A percentile compares a stretch with the other conserved stretches of the same genome.
phyloP scores from a whole-genome alignment of 2,113 vertebrate species.

The Malurus melanocephalus region DNA sequence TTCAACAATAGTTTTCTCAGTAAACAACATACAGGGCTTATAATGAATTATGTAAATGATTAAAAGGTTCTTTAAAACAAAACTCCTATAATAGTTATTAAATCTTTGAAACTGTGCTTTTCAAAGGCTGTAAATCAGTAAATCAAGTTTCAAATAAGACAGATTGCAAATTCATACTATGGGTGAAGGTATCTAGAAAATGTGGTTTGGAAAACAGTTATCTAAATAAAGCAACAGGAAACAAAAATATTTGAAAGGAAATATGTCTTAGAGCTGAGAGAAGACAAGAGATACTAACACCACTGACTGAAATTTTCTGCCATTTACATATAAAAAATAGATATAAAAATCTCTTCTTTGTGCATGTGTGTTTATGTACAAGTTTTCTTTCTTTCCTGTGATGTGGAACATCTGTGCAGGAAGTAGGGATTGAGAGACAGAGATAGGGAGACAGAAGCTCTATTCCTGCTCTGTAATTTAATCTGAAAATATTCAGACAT shows the following conservation, averaged over 20 bases:
- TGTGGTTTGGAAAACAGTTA: neutral
- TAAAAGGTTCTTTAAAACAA: neutral
- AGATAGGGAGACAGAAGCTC: neutral
- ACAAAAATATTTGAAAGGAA: neutral
- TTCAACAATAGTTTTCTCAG: neutral
- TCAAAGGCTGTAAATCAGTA: neutral
- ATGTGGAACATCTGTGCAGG: neutral
- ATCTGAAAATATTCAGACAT: neutral
- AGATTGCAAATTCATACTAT: neutral
- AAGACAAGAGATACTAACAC: neutral
- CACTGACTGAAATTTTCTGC: neutral
- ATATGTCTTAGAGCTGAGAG: neutral
- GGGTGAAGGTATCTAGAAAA: neutral
- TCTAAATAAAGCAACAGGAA: neutral
- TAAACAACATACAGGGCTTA: neutral
- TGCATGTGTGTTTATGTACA: too few relatives aligned
- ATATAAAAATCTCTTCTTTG: neutral
- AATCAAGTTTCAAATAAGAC: neutral
- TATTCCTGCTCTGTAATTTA: neutral
- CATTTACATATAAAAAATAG: neutral
- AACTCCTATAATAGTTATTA: neutral
- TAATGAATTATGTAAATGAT: neutral
- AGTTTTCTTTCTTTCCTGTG: neutral
- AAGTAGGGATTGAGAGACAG: accelerated
- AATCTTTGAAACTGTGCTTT: neutral